Evolutionary conservation across 2,113 vertebrate species (phyloP).

Genomic region (Gadus macrocephalus): DNA sequence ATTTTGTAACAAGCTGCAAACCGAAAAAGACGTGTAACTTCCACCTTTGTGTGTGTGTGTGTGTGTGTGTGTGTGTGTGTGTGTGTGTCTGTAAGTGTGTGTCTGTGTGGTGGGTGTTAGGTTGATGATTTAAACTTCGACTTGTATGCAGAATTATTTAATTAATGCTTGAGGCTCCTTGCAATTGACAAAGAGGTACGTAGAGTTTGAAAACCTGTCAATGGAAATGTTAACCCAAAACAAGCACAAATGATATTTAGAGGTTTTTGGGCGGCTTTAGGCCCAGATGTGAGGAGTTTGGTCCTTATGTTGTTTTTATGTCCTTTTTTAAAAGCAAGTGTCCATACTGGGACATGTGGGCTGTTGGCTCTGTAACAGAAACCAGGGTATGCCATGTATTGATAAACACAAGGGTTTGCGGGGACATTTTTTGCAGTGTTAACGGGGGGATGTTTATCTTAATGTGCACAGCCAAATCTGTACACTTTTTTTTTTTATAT

Average conservation of each 20-base stretch:
- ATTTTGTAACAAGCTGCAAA: not conserved
- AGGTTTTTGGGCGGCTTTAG: slow-evolving; percentile 10
- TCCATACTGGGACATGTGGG: too few species aligned
- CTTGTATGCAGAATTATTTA: slow-evolving; percentile 10
- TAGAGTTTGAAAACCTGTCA: slow-evolving; percentile 9
- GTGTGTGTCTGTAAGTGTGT: too few species aligned
- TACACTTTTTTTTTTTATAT: not conserved
- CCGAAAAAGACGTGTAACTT: slow-evolving; percentile 24
- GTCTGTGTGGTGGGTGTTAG: not conserved
- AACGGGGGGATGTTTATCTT: not conserved
- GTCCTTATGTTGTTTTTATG: not conserved
- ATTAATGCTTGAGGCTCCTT: slow-evolving; percentile 4
- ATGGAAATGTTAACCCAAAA: slow-evolving; percentile 7
- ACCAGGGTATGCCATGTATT: not conserved
- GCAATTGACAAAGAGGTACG: slow-evolving; percentile 23
- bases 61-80: slow-evolving; percentile 5
- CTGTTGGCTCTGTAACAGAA: not conserved
- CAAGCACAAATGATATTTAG: slow-evolving; percentile 43
- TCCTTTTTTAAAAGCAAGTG: not conserved
- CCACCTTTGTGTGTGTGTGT: slow-evolving; percentile 28
- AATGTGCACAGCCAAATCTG: not conserved
- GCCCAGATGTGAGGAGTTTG: slow-evolving; percentile 8
- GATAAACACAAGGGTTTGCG: not conserved
- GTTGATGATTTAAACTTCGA: slow-evolving; percentile 53
- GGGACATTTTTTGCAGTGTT: not conserved